Evolutionary conservation across 2,888 invertebrate species (phyloP).

Genomic region (Schizaphis graminum): DNA sequence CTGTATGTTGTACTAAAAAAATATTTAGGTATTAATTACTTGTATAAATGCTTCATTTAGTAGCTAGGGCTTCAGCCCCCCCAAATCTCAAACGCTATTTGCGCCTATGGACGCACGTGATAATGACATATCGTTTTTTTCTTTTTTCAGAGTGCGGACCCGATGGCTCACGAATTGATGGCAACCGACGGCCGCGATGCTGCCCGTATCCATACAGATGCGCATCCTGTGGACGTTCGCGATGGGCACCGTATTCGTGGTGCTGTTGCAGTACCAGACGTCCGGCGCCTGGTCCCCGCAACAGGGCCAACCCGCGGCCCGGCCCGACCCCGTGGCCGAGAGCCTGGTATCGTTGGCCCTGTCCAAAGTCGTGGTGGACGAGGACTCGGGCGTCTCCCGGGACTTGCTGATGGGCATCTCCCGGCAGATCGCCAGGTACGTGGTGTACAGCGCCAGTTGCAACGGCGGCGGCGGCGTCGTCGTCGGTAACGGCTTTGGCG

Average conservation of each 20-base stretch:
- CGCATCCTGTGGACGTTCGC: constrained; percentile 78
- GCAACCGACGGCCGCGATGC: constrained; percentile 11
- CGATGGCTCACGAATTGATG: constrained; percentile 23
- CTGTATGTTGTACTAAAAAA: no score
- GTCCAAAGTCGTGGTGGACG: constrained; percentile 58
- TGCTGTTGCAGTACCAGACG: constrained; percentile 78
- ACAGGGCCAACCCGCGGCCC: constrained; percentile 22
- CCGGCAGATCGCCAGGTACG: constrained; percentile 51
- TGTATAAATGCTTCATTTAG: no score
- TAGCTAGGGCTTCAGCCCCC: no score
- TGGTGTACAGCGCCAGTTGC: constrained; percentile 51
- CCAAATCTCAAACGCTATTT: no score
- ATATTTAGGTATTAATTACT: no score
- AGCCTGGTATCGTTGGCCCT: constrained; percentile 58
- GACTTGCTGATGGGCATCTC: constrained; percentile 61
- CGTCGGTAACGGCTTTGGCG: background rate
- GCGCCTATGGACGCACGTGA: no score
- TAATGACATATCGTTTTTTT: background rate
- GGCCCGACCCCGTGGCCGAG: constrained; percentile 55
- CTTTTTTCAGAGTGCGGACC: constrained; percentile 10
- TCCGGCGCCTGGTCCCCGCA: constrained; percentile 70
- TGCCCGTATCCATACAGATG: constrained; percentile 62
- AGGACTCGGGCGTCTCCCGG: constrained; percentile 30
- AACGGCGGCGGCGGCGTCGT: background rate
- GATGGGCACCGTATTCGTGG: constrained; percentile 76